Conservation (phyloP, 2,113 vertebrate genomes). For the Danionella cerebrum region DNA sequence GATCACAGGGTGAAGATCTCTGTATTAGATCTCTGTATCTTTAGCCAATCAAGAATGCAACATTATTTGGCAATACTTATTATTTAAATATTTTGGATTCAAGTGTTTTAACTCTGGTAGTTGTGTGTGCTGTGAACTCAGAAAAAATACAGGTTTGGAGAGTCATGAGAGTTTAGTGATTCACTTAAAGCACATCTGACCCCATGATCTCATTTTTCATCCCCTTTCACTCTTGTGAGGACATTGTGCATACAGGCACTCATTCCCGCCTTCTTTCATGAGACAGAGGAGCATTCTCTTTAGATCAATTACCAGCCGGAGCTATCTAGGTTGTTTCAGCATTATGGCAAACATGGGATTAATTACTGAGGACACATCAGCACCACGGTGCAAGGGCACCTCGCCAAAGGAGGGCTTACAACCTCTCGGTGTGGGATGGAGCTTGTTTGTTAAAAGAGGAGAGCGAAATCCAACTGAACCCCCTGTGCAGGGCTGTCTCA, state of each 20-base stretch:
- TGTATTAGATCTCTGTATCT: too few relatives aligned
- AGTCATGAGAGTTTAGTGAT: neutral
- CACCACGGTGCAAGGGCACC: slow-evolving; percentile 6
- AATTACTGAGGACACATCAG: slow-evolving; percentile 24
- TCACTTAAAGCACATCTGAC: neutral
- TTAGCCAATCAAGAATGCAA: too few relatives aligned
- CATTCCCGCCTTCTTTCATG: neutral
- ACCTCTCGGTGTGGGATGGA: slow-evolving; percentile 26
- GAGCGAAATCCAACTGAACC: slow-evolving; percentile 26
- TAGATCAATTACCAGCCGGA: slow-evolving; percentile 31
- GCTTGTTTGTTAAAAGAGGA: slow-evolving; percentile 44
- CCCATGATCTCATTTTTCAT: slow-evolving; percentile 12
- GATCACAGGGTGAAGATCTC: too few relatives aligned
- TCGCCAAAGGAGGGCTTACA: slow-evolving; percentile 25
- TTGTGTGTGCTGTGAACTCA: neutral
- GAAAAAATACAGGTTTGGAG: neutral
- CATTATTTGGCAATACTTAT: too few relatives aligned
- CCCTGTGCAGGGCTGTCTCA: slow-evolving; percentile 19
- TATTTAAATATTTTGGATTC: too few relatives aligned
- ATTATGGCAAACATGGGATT: slow-evolving; percentile 30
- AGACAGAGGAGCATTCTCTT: slow-evolving; percentile 31
- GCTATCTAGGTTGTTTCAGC: slow-evolving; percentile 16
- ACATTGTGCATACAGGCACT: neutral
- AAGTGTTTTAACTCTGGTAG: too few relatives aligned
- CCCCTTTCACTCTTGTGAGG: neutral